Evolutionary conservation across 1,140 invertebrate genomes (phyloP).

Genomic region (Holcopasites calliopsidis): DNA sequence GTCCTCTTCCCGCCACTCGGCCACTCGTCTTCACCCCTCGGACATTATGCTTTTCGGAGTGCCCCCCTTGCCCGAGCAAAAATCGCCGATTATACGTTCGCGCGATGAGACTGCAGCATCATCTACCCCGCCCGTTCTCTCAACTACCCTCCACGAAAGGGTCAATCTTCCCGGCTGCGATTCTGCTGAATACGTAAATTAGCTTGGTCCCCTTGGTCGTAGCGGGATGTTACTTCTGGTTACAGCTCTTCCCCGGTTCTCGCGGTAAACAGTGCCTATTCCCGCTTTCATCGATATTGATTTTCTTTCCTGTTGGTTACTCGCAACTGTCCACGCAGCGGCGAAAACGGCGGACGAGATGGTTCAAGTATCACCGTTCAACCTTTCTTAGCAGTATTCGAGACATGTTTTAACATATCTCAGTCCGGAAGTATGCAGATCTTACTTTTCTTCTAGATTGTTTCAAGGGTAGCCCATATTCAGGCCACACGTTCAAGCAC

Average conservation of each 20-base stretch:
- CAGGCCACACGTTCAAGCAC: too few species aligned
- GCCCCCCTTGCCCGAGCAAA: slow-evolving; percentile 23
- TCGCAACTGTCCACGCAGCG: too few species aligned
- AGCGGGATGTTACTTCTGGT: too few species aligned
- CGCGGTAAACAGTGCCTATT: not conserved
- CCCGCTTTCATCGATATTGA: not conserved
- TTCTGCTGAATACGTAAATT: not conserved
- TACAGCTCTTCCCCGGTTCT: not conserved
- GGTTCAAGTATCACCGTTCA: too few species aligned
- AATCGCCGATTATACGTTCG: slow-evolving; percentile 55
- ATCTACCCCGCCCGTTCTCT: not conserved
- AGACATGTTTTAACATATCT: too few species aligned
- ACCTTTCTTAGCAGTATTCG: too few species aligned
- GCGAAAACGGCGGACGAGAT: too few species aligned
- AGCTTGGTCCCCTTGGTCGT: not conserved
- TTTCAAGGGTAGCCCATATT: too few species aligned
- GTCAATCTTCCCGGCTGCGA: not conserved
- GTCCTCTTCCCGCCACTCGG: slow-evolving; percentile 5
- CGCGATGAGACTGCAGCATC: slow-evolving; percentile 31
- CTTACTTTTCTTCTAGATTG: too few species aligned
- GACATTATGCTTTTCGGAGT: slow-evolving; percentile 1
- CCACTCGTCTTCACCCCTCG: slow-evolving; percentile 35
- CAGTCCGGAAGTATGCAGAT: too few species aligned
- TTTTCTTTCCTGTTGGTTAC: not conserved
- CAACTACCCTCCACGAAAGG: slow-evolving; percentile 1